Evolutionary conservation across 2,888 invertebrate species (phyloP), one percentile per base, ranked within the genome.

Genomic region (Prosopocoilus inquinatus): DNA sequence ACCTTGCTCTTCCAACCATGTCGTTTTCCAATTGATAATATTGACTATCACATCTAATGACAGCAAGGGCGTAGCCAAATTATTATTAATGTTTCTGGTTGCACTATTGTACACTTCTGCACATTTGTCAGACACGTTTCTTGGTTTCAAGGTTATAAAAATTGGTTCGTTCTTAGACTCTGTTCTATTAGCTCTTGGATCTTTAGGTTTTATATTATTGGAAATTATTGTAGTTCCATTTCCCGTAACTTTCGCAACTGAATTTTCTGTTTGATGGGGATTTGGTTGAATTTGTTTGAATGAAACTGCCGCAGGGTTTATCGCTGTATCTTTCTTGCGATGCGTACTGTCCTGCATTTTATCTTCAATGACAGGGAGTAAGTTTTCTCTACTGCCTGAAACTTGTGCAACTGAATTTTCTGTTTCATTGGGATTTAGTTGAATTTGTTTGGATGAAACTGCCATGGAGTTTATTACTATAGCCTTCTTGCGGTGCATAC

Each of bases 1-100:
- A 15, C 75, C 69, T 67, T 85, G 83, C 62, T 84, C 82, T 53
- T 81, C 73, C 2, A 89, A 69, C 89, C 88, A 89, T 20, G 80
- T 77, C 7, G 87, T 84, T 65, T 84, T 84, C 89, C 89, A 89
- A 1, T 52, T 65, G 3, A 88, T 76, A 59, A 89, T 81, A 59
- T 80, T 79, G 59, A 80, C 75, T 20, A 85, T 71, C 9, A 57
- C 35, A 53, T 61, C 12, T 48, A 15, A 15, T 47, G 39, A 39
- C 46, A 41, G 3, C n/a, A 36, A 34, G 46, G 15, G 3, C 13
- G 28, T 7, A 41, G 4, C 33, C n/a, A 2, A 8, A 20, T 32
- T 41, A 50, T 38, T 44, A 46, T 46, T 39, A 39, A 8, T 11
- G 7, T 39, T 39, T 9, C 2, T 39, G 39, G n/a, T 1, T 5